These are phyloP conservation scores for Drosophila cognata DNA, from an alignment of 2,888 invertebrate species.

Conservation along the genomic window DNA sequence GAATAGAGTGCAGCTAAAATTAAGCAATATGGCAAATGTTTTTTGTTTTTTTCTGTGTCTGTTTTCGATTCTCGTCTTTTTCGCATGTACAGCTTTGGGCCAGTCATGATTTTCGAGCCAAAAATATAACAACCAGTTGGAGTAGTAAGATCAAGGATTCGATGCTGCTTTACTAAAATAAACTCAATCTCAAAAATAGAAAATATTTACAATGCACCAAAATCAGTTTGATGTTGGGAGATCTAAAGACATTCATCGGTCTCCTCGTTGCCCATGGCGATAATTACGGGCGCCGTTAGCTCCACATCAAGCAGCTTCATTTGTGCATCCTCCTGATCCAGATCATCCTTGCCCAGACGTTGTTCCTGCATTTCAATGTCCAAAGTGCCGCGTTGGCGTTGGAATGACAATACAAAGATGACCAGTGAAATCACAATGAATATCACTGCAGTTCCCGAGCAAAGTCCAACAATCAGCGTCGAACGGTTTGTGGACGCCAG, in stretches of 20 bases:
- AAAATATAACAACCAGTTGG: slow-evolving; percentile 47
- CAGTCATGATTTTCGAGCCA: slow-evolving; percentile 49
- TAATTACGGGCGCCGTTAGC: slow-evolving; percentile 64
- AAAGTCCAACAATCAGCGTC: slow-evolving; percentile 73
- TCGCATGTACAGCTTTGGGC: slow-evolving; percentile 16
- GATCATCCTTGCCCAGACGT: slow-evolving; percentile 79
- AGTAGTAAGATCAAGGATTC: slow-evolving; percentile 30
- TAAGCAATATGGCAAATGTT: slow-evolving; percentile 73
- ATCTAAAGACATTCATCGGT: slow-evolving; percentile 74
- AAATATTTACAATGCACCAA: slow-evolving; percentile 68
- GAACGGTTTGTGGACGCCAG: slow-evolving; percentile 66
- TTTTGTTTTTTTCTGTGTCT: slow-evolving; percentile 31
- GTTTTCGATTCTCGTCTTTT: slow-evolving; percentile 11
- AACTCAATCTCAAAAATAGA: slow-evolving; percentile 57
- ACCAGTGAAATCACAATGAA: slow-evolving; percentile 78
- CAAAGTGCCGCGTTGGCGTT: slow-evolving; percentile 81
- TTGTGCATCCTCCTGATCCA: slow-evolving; percentile 81
- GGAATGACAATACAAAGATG: slow-evolving; percentile 80
- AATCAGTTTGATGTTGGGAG: slow-evolving; percentile 14
- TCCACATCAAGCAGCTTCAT: slow-evolving; percentile 79
- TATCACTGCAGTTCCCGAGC: slow-evolving; percentile 77
- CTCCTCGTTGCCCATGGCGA: slow-evolving; percentile 69
- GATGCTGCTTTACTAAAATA: slow-evolving; percentile 28
- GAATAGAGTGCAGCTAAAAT: slow-evolving; percentile 48
- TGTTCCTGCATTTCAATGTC: slow-evolving; percentile 84